Conservation (phyloP, 2,888 invertebrate species). For the Arrhopalites spinosus region DNA sequence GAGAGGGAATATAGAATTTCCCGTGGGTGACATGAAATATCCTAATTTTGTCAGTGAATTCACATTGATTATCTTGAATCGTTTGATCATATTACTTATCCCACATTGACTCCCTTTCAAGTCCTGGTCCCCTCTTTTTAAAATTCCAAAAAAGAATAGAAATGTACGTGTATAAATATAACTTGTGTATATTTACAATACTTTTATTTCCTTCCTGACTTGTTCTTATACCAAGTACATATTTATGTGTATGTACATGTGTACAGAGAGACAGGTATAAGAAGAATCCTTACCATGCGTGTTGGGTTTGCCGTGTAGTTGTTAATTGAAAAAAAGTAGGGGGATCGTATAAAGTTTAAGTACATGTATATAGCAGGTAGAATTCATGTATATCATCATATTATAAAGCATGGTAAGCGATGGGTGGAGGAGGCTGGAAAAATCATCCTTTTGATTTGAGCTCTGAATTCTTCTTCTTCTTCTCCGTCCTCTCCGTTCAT, state of each 20-base stretch:
- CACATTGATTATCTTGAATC: background rate
- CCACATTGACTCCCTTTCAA: too few species aligned
- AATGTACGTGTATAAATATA: background rate
- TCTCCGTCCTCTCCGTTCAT: constrained; percentile 15
- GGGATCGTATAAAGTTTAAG: background rate
- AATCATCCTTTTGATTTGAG: constrained; percentile 50
- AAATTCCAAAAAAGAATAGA: background rate
- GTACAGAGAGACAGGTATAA: background rate
- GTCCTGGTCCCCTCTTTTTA: background rate
- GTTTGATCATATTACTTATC: too few species aligned
- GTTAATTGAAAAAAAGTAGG: constrained; percentile 36
- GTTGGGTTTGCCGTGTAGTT: constrained; percentile 35
- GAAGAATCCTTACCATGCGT: constrained; percentile 21
- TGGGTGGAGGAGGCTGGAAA: constrained; percentile 51
- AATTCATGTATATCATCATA: constrained; percentile 10
- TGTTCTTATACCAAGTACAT: background rate
- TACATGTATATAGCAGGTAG: constrained; percentile 1
- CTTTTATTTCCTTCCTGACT: constrained; percentile 9
- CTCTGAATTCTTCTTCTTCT: constrained; percentile 36
- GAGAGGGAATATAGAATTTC: background rate
- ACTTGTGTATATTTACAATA: background rate
- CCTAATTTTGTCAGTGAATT: constrained; percentile 15
- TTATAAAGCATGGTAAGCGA: constrained; percentile 41
- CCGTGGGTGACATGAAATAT: background rate
- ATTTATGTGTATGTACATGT: background rate